Conservation (phyloP, 2,888 invertebrate genomes). For the Hyppa rectilinea region DNA sequence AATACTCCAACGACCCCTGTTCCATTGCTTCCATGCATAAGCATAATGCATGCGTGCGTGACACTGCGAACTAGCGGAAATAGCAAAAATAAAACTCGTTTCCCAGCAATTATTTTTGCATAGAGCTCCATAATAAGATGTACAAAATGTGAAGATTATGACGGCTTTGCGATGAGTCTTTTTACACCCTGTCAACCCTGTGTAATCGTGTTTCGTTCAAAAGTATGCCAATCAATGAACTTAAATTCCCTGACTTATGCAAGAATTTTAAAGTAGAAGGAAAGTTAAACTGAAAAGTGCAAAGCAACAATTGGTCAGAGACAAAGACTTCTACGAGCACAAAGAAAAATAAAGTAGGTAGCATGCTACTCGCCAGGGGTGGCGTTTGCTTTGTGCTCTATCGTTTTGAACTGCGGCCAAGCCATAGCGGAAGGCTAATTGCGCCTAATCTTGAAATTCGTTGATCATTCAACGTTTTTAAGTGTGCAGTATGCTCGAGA, state of each 20-base stretch:
- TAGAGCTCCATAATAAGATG: not conserved
- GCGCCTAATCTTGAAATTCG: constrained; percentile 73
- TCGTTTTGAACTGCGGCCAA: constrained; percentile 82
- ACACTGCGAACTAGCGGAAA: not conserved
- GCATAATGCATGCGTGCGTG: not conserved
- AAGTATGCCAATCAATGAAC: constrained; percentile 4
- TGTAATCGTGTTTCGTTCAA: not conserved
- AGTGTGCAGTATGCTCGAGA: constrained; percentile 36
- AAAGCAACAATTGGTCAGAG: constrained; percentile 82
- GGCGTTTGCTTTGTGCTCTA: constrained; percentile 75
- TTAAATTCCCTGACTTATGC: constrained; percentile 9
- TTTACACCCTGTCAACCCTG: not conserved
- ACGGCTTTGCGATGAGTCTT: not conserved
- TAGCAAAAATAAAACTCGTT: not conserved
- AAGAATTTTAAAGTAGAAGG: constrained; percentile 31
- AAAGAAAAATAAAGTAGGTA: constrained; percentile 74
- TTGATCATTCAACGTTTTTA: constrained; percentile 47
- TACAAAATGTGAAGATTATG: not conserved
- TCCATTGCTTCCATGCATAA: not conserved
- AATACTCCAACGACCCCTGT: not conserved
- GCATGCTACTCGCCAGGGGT: constrained; percentile 70
- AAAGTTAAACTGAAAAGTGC: constrained; percentile 62
- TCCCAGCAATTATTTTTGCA: not conserved
- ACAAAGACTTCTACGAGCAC: constrained; percentile 68
- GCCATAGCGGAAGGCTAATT: constrained; percentile 75